A percentile compares a stretch with the other conserved stretches of the same genome.
Evolutionary conservation across 2,888 invertebrate genomes (phyloP).

Genomic region (Patella pellucida): DNA sequence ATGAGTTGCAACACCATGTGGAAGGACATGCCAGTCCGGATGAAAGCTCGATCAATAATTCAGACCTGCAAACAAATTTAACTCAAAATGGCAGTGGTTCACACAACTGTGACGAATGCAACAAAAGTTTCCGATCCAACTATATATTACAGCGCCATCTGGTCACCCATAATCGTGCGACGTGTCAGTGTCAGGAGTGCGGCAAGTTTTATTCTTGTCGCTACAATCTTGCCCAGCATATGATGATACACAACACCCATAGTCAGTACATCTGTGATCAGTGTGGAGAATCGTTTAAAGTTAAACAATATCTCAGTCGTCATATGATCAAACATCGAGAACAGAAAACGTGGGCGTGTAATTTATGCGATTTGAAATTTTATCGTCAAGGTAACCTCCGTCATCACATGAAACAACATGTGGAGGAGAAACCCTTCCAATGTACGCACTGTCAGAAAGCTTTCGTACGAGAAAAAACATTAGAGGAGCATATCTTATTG

Average conservation of each 20-base stretch:
- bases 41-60: not conserved
- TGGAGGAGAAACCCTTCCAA: not conserved
- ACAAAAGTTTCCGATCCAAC: not conserved
- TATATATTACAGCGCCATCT: not conserved
- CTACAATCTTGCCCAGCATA: conserved; percentile 1
- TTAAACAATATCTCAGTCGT: not conserved
- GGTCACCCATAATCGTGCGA: not conserved
- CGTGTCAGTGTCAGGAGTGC: not conserved
- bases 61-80: not conserved
- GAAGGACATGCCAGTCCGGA: not conserved
- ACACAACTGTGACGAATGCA: not conserved
- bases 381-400: not conserved
- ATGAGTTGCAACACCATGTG: not conserved
- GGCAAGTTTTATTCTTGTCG: conserved; percentile 8
- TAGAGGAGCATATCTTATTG: not conserved
- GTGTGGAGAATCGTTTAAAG: conserved; percentile 7
- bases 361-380: not conserved
- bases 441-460: not conserved
- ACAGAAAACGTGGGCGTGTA: not conserved
- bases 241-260: not conserved
- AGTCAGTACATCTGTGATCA: not conserved
- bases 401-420: conserved; percentile 1
- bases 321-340: conserved; percentile 10
- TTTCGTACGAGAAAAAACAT: not conserved
- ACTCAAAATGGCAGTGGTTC: not conserved